These are phyloP conservation scores for Drosophila lacteicornis DNA, from an alignment of 1,140 invertebrate species.

Conservation along the genomic window DNA sequence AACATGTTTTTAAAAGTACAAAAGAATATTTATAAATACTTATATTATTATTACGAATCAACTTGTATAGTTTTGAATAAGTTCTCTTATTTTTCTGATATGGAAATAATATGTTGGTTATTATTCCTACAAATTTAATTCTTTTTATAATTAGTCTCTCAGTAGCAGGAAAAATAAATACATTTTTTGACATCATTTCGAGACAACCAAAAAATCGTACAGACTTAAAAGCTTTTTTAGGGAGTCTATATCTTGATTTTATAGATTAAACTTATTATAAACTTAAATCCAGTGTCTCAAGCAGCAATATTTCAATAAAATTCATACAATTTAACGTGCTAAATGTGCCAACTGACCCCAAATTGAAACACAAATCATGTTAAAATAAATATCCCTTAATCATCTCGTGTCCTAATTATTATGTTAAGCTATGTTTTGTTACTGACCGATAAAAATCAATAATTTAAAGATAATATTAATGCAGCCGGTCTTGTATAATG, in stretches of 20 bases:
- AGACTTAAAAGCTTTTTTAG: neutral
- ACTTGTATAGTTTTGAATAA: neutral
- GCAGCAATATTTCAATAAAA: no score
- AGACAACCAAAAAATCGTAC: no score
- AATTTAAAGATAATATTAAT: constrained; percentile 45
- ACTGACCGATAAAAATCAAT: constrained; percentile 33
- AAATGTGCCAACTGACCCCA: neutral
- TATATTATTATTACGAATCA: no score
- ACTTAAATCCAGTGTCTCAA: no score
- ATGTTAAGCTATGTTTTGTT: constrained; percentile 1
- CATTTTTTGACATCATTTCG: no score
- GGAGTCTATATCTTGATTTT: no score
- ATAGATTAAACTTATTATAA: neutral
- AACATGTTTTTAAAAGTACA: no score
- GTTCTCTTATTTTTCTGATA: accelerated
- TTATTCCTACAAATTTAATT: no score
- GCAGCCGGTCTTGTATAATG: constrained; percentile 7
- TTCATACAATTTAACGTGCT: neutral
- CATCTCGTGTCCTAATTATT: constrained; percentile 4
- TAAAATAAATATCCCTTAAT: neutral
- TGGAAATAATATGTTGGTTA: neutral
- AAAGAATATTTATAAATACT: neutral
- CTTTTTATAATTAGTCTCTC: accelerated
- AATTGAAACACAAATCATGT: neutral
- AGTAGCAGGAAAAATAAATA: no score